phyloP scores from a whole-genome alignment of 1,140 invertebrate genomes.

The Parapsyche elsis region DNA sequence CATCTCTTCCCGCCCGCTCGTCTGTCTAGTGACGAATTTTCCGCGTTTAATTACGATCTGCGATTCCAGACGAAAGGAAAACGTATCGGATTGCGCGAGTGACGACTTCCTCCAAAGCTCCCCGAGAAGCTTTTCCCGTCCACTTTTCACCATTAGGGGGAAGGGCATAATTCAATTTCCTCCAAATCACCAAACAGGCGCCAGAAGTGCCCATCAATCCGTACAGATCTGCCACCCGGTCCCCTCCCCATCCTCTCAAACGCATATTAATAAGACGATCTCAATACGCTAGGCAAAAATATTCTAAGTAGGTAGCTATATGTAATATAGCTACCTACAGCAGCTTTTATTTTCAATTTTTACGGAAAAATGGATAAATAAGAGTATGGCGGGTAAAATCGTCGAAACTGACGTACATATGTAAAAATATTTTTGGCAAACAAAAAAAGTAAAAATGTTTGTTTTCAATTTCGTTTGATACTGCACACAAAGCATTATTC shows the following conservation, averaged over 20 bases:
- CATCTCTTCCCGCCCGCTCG: background rate
- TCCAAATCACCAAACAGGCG: background rate
- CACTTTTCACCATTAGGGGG: background rate
- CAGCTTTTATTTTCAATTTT: background rate
- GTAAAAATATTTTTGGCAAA: slow-evolving; percentile 17
- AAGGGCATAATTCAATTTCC: background rate
- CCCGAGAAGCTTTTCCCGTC: background rate
- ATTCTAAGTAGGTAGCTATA: background rate
- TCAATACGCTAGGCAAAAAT: background rate
- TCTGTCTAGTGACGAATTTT: background rate
- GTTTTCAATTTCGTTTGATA: slow-evolving; percentile 28
- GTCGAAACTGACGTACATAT: background rate
- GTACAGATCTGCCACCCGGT: background rate
- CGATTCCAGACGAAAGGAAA: background rate
- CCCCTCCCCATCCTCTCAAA: too few relatives aligned
- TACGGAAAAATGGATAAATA: background rate
- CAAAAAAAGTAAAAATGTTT: slow-evolving; percentile 28
- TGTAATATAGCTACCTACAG: background rate
- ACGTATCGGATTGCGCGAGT: background rate
- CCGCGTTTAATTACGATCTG: background rate
- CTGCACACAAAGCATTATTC: background rate
- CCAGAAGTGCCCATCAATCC: background rate
- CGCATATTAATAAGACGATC: slow-evolving; percentile 28
- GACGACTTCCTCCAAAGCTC: too few relatives aligned
- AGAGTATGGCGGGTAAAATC: background rate